phyloP scores from a whole-genome alignment of 2,888 invertebrate species.

The Diploptera punctata region DNA sequence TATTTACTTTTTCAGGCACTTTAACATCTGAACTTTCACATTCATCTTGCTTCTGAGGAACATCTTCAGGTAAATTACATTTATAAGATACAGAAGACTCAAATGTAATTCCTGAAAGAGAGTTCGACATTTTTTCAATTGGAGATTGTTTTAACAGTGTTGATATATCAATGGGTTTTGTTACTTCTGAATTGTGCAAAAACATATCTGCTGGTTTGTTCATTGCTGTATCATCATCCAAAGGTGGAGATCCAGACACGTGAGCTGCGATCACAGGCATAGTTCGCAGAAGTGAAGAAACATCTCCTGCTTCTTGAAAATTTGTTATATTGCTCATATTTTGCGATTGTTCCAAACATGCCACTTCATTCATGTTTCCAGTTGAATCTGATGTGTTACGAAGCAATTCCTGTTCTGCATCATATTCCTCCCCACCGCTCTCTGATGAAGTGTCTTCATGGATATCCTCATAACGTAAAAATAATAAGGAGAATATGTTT shows the following conservation, averaged over 20 bases:
- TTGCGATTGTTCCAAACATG: not conserved
- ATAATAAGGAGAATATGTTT: slow-evolving; percentile 74
- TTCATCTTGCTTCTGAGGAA: no score
- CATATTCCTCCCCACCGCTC: slow-evolving; percentile 58
- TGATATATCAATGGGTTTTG: no score
- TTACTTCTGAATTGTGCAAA: no score
- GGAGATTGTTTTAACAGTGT: no score
- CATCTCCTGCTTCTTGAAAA: not conserved
- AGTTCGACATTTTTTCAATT: no score
- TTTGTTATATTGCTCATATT: not conserved
- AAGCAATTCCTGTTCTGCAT: slow-evolving; percentile 57
- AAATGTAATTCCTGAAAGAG: no score
- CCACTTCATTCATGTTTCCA: not conserved
- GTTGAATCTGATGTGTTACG: slow-evolving; percentile 56
- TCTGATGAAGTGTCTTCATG: slow-evolving; percentile 55
- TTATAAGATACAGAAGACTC: no score
- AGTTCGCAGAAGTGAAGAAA: slow-evolving; percentile 11
- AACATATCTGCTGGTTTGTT: no score
- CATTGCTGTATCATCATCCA: not conserved
- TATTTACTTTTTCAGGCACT: no score
- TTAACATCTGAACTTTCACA: no score
- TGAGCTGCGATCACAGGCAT: slow-evolving; percentile 33
- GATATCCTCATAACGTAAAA: slow-evolving; percentile 68
- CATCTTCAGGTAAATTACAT: no score
- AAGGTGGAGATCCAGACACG: slow-evolving; percentile 1